phyloP scores from a whole-genome alignment of 2,113 vertebrate species.

The Camelus bactrianus region DNA sequence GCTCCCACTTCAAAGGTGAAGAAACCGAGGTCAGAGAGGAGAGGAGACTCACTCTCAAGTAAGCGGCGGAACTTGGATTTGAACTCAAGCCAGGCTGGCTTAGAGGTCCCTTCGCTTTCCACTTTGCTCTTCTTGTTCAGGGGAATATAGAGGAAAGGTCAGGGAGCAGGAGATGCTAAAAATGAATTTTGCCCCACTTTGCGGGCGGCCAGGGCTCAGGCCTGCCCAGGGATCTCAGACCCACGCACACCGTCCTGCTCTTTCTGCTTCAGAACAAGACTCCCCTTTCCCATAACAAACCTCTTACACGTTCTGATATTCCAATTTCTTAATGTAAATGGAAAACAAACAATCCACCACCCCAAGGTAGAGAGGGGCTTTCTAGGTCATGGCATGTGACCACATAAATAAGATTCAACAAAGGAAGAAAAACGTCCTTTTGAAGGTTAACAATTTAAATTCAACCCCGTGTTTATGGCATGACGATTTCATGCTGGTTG shows the following conservation, averaged over 20 bases:
- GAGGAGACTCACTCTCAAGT: background rate
- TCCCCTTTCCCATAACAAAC: background rate
- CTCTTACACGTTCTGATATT: background rate
- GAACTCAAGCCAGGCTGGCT: background rate
- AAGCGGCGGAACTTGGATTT: background rate
- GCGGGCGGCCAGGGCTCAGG: background rate
- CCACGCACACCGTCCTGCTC: background rate
- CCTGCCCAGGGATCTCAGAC: background rate
- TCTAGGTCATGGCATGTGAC: conserved; percentile 65
- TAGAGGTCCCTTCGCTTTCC: background rate
- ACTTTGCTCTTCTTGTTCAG: background rate
- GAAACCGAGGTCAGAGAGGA: background rate
- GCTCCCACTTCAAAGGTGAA: background rate
- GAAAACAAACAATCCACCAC: background rate
- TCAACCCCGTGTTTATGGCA: conserved; percentile 65
- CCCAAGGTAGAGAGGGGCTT: conserved; percentile 36
- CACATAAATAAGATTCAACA: conserved; percentile 70
- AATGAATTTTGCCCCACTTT: background rate
- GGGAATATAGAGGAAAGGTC: background rate
- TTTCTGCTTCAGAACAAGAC: background rate
- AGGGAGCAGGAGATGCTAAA: background rate
- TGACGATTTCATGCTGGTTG: conserved; percentile 76
- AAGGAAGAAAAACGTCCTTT: conserved; percentile 59
- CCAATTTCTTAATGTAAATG: conserved; percentile 36
- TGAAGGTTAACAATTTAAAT: conserved; percentile 77